Evolutionary conservation across 2,797 vertebrate genomes (phyloP).

Genomic region (Smutsia gigantea): DNA sequence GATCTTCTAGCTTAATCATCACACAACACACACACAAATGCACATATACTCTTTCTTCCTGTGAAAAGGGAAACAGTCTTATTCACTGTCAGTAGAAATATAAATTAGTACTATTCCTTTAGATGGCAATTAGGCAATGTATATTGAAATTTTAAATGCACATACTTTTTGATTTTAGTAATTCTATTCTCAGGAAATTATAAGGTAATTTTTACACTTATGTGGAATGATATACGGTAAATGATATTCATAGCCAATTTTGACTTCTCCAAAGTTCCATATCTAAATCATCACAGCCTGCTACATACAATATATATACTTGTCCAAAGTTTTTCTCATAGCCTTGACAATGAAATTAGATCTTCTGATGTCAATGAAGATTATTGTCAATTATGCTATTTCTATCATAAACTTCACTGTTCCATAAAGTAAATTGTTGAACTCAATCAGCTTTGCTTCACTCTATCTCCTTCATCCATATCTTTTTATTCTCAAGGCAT

Average conservation of each 20-base stretch:
- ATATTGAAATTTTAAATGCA: neutral
- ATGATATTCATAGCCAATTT: neutral
- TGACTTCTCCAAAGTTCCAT: neutral
- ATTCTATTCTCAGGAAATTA: slow-evolving; percentile 11
- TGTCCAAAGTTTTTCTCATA: neutral
- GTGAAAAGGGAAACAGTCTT: neutral
- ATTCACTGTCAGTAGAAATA: neutral
- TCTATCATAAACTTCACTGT: neutral
- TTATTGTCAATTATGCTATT: neutral
- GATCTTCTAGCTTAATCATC: neutral
- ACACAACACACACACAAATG: neutral
- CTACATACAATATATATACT: neutral
- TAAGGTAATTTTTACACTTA: neutral
- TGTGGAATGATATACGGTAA: neutral
- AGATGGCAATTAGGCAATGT: neutral
- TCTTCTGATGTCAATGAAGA: neutral
- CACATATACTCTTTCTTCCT: neutral
- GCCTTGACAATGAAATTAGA: neutral
- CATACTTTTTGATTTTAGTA: neutral
- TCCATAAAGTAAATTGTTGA: neutral
- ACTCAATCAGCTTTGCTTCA: neutral
- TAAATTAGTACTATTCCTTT: neutral
- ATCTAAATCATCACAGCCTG: neutral
- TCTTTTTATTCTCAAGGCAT: neutral
- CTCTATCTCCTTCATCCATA: neutral